Conservation (phyloP, 2,888 invertebrate genomes). For the Rhingia rostrata region DNA sequence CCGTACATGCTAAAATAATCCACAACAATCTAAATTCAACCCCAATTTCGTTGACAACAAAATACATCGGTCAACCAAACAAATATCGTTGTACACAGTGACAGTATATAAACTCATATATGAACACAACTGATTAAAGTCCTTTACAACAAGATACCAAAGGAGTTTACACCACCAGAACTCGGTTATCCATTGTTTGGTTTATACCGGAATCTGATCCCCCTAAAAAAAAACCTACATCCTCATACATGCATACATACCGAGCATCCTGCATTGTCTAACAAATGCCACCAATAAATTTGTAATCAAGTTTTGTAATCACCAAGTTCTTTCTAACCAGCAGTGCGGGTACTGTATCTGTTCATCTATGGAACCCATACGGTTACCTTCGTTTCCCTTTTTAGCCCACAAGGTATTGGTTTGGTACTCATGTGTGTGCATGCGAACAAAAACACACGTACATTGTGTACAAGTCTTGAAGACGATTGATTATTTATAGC, state of each 20-base stretch:
- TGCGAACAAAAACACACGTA: constrained; percentile 29
- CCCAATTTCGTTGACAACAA: constrained; percentile 13
- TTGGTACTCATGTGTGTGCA: background rate
- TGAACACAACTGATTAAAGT: constrained; percentile 39
- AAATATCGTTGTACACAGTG: background rate
- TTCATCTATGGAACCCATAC: background rate
- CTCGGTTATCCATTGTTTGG: constrained; percentile 49
- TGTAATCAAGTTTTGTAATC: constrained; percentile 56
- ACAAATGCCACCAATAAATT: constrained; percentile 56
- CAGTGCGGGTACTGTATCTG: background rate
- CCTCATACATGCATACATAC: background rate
- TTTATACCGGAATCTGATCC: constrained; percentile 8
- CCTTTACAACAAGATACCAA: constrained; percentile 17
- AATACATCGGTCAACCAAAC: constrained; percentile 24
- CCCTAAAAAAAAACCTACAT: background rate
- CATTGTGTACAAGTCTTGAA: constrained; percentile 36
- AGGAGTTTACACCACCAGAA: constrained; percentile 32
- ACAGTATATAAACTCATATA: background rate
- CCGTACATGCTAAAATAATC: background rate
- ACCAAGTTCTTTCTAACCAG: constrained; percentile 28
- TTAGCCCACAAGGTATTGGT: background rate
- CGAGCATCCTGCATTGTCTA: constrained; percentile 7
- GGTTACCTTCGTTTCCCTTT: background rate
- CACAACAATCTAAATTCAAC: background rate
- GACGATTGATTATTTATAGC: constrained; percentile 65